Conservation (phyloP, 2,888 invertebrate genomes). For the Exephanes ischioxanthus region DNA sequence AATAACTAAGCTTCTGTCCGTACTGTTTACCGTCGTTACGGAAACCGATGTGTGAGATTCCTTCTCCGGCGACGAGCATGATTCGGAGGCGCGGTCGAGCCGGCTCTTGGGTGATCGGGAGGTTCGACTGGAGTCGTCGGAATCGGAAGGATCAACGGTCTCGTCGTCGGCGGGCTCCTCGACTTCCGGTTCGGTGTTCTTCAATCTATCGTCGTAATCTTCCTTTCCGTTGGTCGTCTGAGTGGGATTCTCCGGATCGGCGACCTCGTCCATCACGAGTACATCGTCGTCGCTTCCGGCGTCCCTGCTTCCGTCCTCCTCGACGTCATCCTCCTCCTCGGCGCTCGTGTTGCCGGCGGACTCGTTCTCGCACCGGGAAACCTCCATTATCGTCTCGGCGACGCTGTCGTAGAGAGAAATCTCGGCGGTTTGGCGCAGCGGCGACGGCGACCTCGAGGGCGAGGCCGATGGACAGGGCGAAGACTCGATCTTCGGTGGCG, state of each 20-base stretch:
- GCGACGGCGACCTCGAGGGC: slow-evolving; percentile 38
- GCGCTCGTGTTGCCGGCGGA: slow-evolving; percentile 65
- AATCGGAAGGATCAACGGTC: slow-evolving; percentile 30
- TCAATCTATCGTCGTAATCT: slow-evolving; percentile 61
- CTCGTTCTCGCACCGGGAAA: slow-evolving; percentile 72
- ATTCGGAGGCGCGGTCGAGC: slow-evolving; percentile 28
- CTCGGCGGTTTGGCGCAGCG: slow-evolving; percentile 49
- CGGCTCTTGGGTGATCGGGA: slow-evolving; percentile 30
- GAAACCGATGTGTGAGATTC: slow-evolving; percentile 77
- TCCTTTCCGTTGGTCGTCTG: slow-evolving; percentile 16
- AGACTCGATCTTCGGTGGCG: slow-evolving; percentile 7
- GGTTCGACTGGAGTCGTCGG: slow-evolving; percentile 31
- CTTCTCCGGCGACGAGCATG: slow-evolving; percentile 55
- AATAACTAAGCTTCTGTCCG: slow-evolving; percentile 82
- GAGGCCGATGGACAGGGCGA: slow-evolving; percentile 29
- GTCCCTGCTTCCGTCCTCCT: slow-evolving; percentile 42
- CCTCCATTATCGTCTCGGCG: slow-evolving; percentile 80
- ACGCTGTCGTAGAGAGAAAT: slow-evolving; percentile 74
- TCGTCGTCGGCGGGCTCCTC: slow-evolving; percentile 12
- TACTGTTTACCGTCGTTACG: slow-evolving; percentile 77
- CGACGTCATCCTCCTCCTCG: slow-evolving; percentile 64
- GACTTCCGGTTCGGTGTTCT: slow-evolving; percentile 37
- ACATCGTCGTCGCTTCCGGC: slow-evolving; percentile 56
- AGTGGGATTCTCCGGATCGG: slow-evolving; percentile 76
- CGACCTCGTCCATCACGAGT: slow-evolving; percentile 59